Evolutionary conservation across 2,113 vertebrate species (phyloP).

Genomic region (Prietella phreatophila): DNA sequence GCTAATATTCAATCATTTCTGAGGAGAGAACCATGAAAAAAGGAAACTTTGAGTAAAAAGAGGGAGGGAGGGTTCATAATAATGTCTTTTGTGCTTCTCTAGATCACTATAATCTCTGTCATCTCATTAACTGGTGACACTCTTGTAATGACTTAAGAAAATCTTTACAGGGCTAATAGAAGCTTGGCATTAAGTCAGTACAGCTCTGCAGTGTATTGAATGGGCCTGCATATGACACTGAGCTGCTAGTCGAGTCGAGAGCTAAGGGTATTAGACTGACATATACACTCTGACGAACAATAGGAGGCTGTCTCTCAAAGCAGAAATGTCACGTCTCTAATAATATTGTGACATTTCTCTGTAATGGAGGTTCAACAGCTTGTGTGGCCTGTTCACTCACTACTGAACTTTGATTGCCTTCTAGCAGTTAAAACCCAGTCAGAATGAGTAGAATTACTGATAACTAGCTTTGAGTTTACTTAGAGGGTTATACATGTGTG

Average conservation of each 20-base stretch:
- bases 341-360: conserved; percentile 53
- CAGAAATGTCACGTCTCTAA: conserved; percentile 54
- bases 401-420: conserved; percentile 39
- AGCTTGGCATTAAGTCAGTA: conserved; percentile 60
- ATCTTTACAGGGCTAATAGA: conserved; percentile 59
- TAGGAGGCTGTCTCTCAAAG: conserved; percentile 62
- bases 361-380: conserved; percentile 47
- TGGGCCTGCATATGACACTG: conserved; percentile 57
- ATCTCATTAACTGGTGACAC: conserved; percentile 66
- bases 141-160: conserved; percentile 66
- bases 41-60: conserved; percentile 51
- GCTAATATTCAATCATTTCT: conserved; percentile 82
- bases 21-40: conserved; percentile 48
- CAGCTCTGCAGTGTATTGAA: conserved; percentile 55
- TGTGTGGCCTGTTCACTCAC: conserved; percentile 34
- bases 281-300: conserved; percentile 69
- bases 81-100: conserved; percentile 61
- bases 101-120: conserved; percentile 61
- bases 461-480: background rate
- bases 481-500: too few species aligned
- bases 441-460: background rate
- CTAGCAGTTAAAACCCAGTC: conserved; percentile 30
- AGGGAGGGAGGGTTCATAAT: conserved; percentile 44
- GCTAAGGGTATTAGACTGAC: conserved; percentile 68
- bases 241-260: conserved; percentile 58